Percentiles rank a stretch among this genome's conserved stretches.
phyloP scores from a whole-genome alignment of 2,113 vertebrate genomes.

The Ophthalmolycus amberensis region DNA sequence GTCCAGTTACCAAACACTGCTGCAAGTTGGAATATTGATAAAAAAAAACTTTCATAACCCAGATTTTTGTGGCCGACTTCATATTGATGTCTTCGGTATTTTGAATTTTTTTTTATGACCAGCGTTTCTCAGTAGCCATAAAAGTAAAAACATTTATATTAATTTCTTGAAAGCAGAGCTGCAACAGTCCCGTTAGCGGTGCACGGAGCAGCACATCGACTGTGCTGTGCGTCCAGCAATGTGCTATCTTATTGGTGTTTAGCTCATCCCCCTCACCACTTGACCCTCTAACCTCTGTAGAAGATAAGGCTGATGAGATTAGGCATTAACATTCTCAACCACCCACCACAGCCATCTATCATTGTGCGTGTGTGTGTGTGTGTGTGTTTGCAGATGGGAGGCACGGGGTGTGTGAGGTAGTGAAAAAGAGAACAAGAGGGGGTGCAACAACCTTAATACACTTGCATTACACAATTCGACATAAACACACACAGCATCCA shows the following conservation, averaged over 20 bases:
- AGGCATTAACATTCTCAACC: constrained; percentile 84
- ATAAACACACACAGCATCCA: constrained; percentile 20
- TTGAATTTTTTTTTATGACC: background rate
- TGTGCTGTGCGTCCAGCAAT: constrained; percentile 49
- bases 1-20: constrained; percentile 51
- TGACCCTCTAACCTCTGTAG: constrained; percentile 78
- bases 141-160: background rate
- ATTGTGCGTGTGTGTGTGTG: constrained; percentile 43
- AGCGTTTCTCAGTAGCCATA: background rate
- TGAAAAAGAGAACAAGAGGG: constrained; percentile 27
- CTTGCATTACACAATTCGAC: constrained; percentile 24
- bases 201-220: constrained; percentile 24
- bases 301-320: constrained; percentile 85
- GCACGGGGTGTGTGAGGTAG: constrained; percentile 16
- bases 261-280: constrained; percentile 77
- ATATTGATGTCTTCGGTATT: constrained; percentile 4
- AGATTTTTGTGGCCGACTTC: constrained; percentile 35
- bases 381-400: constrained; percentile 38
- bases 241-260: constrained; percentile 78
- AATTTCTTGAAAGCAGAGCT: background rate
- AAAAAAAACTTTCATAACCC: constrained; percentile 45
- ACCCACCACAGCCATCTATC: constrained; percentile 80
- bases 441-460: constrained; percentile 12
- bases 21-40: constrained; percentile 36
- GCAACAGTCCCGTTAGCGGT: constrained; percentile 29